A percentile compares a stretch with the other conserved stretches of the same genome.
Evolutionary conservation across 92 coral and sea anemone species (phyloP).

Genomic region (Phenganax stokvisi): DNA sequence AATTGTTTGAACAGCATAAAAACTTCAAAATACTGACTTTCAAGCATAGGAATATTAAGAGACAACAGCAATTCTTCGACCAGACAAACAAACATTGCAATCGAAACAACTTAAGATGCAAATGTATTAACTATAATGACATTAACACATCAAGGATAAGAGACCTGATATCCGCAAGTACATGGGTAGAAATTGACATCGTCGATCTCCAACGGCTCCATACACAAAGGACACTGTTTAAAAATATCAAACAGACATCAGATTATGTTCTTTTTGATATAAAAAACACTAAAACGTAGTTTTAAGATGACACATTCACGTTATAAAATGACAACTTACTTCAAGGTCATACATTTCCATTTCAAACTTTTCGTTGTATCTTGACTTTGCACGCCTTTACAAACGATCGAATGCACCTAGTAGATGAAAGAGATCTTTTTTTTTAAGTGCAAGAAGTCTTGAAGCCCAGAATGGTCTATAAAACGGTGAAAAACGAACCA

Average conservation of each 20-base stretch:
- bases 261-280: background rate
- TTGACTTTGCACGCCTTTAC: background rate
- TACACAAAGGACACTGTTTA: constrained; percentile 87
- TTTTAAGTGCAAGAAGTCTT: background rate
- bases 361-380: background rate
- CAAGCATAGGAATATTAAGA: background rate
- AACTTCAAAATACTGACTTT: background rate
- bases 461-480: background rate
- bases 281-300: constrained; percentile 1
- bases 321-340: constrained; percentile 3
- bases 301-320: background rate
- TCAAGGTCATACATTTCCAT: constrained; percentile 30
- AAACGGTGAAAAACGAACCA: constrained; percentile 6
- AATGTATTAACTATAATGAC: background rate
- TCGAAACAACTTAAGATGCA: constrained; percentile 7
- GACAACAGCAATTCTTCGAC: background rate
- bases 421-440: background rate
- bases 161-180: constrained; percentile 97
- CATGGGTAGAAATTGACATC: constrained; percentile 98
- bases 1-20: background rate
- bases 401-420: background rate
- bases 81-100: background rate
- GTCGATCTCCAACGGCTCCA: constrained; percentile 98
- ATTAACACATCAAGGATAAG: background rate
- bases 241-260: constrained; percentile 10